Percentiles rank a stretch among this genome's conserved stretches.
Conservation (phyloP, 2,888 invertebrate species). For the Asteroscopus sphinx region DNA sequence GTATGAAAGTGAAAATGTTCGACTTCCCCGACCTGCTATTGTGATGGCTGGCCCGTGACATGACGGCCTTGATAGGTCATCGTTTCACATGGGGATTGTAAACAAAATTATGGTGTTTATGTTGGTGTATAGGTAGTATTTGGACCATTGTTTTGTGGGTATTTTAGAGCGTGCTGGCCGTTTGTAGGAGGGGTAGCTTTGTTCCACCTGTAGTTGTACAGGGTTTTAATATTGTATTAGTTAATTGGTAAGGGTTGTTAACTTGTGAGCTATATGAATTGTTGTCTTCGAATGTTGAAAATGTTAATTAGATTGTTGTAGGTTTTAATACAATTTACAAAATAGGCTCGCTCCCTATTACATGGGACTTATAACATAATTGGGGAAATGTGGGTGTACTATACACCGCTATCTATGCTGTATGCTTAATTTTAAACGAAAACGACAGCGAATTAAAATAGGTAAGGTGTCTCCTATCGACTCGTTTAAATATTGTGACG, state of each 20-base stretch:
- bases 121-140: slow-evolving; percentile 47
- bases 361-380: no score
- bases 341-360: no score
- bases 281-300: no score
- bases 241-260: slow-evolving; percentile 7
- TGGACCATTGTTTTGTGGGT: slow-evolving; percentile 48
- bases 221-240: slow-evolving; percentile 9
- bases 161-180: slow-evolving; percentile 15
- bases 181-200: slow-evolving; percentile 11
- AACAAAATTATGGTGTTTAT: slow-evolving; percentile 71
- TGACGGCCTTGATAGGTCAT: slow-evolving; percentile 79
- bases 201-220: not conserved
- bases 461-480: no score
- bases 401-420: no score
- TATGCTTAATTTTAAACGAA: no score
- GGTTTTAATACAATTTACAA: no score
- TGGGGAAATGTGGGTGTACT: no score
- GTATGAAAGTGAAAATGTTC: slow-evolving; percentile 81
- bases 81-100: slow-evolving; percentile 74
- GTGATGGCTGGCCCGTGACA: slow-evolving; percentile 78
- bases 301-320: no score
- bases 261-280: not conserved
- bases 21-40: slow-evolving; percentile 78
- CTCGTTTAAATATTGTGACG: slow-evolving; percentile 12
- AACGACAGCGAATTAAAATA: no score